These are phyloP conservation scores for Rhodeus uyekii DNA, from an alignment of 2,797 vertebrate genomes.

Conservation along the genomic window DNA sequence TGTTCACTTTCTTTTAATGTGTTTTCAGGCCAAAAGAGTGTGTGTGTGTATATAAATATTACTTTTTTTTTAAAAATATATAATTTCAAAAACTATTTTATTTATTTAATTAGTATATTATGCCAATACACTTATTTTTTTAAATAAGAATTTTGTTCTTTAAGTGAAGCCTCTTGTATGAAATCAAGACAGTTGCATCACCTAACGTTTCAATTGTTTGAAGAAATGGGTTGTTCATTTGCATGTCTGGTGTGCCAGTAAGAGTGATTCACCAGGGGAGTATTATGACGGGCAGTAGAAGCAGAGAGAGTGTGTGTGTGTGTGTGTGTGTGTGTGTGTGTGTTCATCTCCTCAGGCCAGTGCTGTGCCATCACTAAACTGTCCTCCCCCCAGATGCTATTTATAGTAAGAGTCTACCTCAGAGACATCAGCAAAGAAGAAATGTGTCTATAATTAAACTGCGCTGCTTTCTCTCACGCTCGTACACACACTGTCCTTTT, in stretches of 20 bases:
- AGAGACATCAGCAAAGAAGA: slow-evolving; percentile 54
- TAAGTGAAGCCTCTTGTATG: not conserved
- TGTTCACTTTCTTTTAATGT: no score
- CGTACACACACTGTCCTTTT: not conserved
- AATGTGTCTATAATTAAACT: slow-evolving; percentile 61
- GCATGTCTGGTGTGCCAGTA: not conserved
- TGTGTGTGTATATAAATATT: no score
- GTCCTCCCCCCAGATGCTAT: slow-evolving; percentile 60
- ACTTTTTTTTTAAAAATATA: no score
- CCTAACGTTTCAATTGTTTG: not conserved
- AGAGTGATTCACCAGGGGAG: not conserved
- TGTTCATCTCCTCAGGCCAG: slow-evolving; percentile 30
- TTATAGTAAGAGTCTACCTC: slow-evolving; percentile 59
- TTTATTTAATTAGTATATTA: not conserved
- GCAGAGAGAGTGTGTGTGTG: not conserved
- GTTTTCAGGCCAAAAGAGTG: no score
- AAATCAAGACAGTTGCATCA: no score
- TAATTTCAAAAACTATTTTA: no score
- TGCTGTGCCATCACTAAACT: slow-evolving; percentile 53
- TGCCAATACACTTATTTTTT: no score
- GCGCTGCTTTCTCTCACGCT: not conserved
- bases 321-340: not conserved
- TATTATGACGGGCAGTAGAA: slow-evolving; percentile 12
- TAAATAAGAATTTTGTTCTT: no score
- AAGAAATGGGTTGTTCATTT: not conserved